These are phyloP conservation scores for Petroica traversi DNA, from an alignment of 2,113 vertebrate genomes.

Conservation along the genomic window DNA sequence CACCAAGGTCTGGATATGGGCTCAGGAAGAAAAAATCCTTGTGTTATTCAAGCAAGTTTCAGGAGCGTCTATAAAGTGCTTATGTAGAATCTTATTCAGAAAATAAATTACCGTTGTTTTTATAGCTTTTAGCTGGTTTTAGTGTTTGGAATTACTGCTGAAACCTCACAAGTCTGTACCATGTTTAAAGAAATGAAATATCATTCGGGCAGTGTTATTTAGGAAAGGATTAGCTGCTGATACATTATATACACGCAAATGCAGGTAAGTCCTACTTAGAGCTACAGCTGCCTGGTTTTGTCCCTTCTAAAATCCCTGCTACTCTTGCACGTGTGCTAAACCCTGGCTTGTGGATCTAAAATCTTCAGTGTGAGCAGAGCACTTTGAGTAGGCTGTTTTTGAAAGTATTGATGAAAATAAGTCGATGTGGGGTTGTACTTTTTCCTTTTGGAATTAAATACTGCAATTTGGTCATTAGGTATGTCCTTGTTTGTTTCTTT, in stretches of 20 bases:
- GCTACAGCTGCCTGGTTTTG: background rate
- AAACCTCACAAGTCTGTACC: background rate
- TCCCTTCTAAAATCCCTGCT: background rate
- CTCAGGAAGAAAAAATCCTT: constrained; percentile 11
- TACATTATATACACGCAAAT: background rate
- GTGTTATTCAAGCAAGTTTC: constrained; percentile 48
- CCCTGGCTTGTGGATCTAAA: background rate
- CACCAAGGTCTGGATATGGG: constrained; percentile 29
- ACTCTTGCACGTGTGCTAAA: background rate
- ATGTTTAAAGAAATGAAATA: constrained; percentile 13
- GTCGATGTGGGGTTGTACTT: background rate
- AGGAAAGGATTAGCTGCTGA: background rate
- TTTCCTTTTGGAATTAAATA: background rate
- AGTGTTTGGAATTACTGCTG: constrained; percentile 29
- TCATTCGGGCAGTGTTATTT: background rate
- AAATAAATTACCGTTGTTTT: constrained; percentile 48
- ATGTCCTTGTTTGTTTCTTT: background rate
- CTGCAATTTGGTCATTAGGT: background rate
- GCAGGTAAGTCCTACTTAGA: background rate
- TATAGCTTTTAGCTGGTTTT: constrained; percentile 11
- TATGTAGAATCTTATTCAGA: constrained; percentile 26
- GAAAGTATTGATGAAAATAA: background rate
- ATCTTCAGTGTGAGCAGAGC: background rate
- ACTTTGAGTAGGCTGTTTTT: background rate
- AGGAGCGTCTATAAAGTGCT: constrained; percentile 38